Percentiles rank a stretch among this genome's conserved stretches.
Conservation (phyloP, 1,140 invertebrate genomes). For the Myzus persicae region DNA sequence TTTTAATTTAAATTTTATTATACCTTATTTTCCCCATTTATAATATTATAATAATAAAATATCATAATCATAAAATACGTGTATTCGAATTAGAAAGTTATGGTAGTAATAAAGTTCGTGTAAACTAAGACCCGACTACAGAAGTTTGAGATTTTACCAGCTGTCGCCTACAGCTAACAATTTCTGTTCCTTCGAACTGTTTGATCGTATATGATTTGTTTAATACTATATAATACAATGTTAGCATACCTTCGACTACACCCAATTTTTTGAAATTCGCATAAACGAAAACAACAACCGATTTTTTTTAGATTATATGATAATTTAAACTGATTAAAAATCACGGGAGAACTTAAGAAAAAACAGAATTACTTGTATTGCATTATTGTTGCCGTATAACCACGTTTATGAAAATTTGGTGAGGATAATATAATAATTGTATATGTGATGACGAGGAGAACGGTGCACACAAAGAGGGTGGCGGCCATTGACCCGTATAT, state of each 20-base stretch:
- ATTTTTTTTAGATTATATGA: not conserved
- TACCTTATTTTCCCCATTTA: not conserved
- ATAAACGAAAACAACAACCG: not conserved
- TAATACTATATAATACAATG: not conserved
- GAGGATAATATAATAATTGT: constrained; percentile 19
- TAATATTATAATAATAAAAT: not conserved
- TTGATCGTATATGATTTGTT: not conserved
- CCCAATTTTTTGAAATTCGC: not conserved
- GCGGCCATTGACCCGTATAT: constrained; percentile 39
- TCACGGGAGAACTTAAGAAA: not conserved
- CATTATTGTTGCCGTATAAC: not conserved
- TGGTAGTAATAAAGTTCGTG: not conserved
- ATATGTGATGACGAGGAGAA: not conserved
- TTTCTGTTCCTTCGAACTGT: not conserved
- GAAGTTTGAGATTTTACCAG: not conserved
- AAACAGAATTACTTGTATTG: not conserved
- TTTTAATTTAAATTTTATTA: not conserved
- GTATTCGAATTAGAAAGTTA: not conserved
- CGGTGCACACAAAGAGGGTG: constrained; percentile 32
- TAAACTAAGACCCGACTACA: not conserved
- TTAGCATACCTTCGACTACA: not conserved
- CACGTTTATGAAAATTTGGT: not conserved
- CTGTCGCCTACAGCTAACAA: not conserved
- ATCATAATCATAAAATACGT: not conserved
- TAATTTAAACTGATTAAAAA: not conserved